phyloP scores from a whole-genome alignment of 2,888 invertebrate species.

The Epinotia bilunana region DNA sequence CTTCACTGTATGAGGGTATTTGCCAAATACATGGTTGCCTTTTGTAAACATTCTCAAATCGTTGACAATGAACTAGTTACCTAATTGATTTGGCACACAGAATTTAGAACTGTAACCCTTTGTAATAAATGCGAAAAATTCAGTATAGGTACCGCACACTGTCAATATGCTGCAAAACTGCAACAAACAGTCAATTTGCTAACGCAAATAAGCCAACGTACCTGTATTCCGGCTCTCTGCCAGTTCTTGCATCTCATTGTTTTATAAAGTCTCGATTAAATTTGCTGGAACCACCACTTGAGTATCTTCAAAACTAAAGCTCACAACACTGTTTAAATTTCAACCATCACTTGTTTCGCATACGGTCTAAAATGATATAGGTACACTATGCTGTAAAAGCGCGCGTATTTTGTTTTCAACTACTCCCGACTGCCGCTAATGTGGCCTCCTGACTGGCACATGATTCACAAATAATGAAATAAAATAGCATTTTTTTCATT shows the following conservation, averaged over 20 bases:
- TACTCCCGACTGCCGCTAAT: conserved; percentile 6
- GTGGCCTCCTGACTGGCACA: conserved; percentile 24
- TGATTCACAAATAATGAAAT: conserved; percentile 33
- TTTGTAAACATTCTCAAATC: too few species aligned
- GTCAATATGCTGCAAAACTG: too few species aligned
- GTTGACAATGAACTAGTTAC: too few species aligned
- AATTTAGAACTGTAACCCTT: too few species aligned
- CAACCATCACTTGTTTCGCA: not conserved
- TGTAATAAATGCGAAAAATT: too few species aligned
- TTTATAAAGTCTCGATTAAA: not conserved
- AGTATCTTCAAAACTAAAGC: not conserved
- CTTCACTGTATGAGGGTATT: too few species aligned
- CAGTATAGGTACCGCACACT: too few species aligned
- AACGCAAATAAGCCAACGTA: not conserved
- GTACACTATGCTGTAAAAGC: not conserved
- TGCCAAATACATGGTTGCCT: too few species aligned
- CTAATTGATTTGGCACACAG: too few species aligned
- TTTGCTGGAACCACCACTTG: not conserved
- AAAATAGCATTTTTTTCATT: conserved; percentile 10
- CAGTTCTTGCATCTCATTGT: not conserved
- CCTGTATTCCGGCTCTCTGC: not conserved
- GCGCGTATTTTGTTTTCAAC: not conserved
- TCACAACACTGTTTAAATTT: not conserved
- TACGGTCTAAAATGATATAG: not conserved
- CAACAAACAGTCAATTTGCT: too few species aligned